A percentile compares a stretch with the other conserved stretches of the same genome.
Evolutionary conservation across 2,797 vertebrate species (phyloP).

Genomic region (Cyclopterus lumpus): DNA sequence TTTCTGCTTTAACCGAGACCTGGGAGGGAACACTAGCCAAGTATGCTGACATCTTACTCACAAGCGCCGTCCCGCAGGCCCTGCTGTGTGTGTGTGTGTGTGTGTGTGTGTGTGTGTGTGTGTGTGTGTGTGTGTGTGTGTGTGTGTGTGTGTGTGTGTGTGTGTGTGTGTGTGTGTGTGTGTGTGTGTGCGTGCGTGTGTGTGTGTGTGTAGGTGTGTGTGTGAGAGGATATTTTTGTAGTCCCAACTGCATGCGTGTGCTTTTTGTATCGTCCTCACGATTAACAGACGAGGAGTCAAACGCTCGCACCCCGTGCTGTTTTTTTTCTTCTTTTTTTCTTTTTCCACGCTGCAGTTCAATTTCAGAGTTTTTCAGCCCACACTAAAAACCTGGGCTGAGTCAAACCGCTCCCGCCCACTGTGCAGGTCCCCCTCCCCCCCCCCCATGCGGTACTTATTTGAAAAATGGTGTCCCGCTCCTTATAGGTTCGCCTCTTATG

Average conservation of each 20-base stretch:
- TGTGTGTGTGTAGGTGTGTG: constrained; percentile 8
- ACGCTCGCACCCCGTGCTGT: not conserved
- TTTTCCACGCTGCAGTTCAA: constrained; percentile 16
- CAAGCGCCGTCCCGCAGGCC: constrained; percentile 59
- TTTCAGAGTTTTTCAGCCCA: constrained; percentile 44
- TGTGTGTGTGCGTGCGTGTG: constrained; percentile 9
- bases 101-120: not conserved
- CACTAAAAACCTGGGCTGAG: constrained; percentile 50
- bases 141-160: constrained; percentile 10
- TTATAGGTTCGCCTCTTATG: constrained; percentile 59
- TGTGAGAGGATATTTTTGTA: constrained; percentile 26
- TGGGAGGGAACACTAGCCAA: constrained; percentile 53
- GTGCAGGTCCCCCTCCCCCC: constrained; percentile 30
- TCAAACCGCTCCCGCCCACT: constrained; percentile 48
- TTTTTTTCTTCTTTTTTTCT: constrained; percentile 1
- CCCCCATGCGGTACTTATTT: constrained; percentile 59
- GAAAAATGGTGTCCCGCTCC: constrained; percentile 61
- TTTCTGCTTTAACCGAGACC: constrained; percentile 54
- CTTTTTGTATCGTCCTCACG: constrained; percentile 30
- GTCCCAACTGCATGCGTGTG: constrained; percentile 24
- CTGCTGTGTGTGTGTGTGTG: constrained; percentile 4
- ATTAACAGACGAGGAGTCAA: constrained; percentile 25
- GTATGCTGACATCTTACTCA: constrained; percentile 73
- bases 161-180: not conserved
- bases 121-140: constrained; percentile 3